These are phyloP conservation scores for Gallinago jamesoni DNA, from an alignment of 2,113 vertebrate genomes.

Conservation along the genomic window DNA sequence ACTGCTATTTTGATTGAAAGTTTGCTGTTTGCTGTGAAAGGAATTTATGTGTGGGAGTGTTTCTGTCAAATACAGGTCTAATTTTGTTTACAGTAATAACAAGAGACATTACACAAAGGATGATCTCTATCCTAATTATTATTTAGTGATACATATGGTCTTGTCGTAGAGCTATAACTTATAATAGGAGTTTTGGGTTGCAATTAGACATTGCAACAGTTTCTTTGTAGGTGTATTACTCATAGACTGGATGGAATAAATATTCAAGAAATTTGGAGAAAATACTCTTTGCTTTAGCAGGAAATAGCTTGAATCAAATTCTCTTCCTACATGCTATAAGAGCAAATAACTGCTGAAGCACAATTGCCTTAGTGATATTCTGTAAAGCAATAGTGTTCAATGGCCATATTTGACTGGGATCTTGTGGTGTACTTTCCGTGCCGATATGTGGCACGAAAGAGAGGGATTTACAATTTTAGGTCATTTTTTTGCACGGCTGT, in stretches of 20 bases:
- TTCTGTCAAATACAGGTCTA: conserved; percentile 23
- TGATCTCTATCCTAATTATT: conserved; percentile 33
- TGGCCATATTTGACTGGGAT: not conserved
- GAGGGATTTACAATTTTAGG: not conserved
- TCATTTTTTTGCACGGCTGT: fast-evolving
- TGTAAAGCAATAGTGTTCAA: not conserved
- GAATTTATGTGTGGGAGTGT: not conserved
- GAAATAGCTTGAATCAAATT: not conserved
- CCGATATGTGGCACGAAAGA: not conserved
- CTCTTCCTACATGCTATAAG: not conserved
- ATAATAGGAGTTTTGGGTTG: not conserved
- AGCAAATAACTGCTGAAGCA: not conserved
- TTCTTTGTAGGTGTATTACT: not conserved
- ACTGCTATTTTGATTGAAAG: not conserved
- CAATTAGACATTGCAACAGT: not conserved
- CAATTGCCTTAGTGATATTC: not conserved
- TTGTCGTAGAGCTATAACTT: not conserved
- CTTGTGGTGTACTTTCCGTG: not conserved
- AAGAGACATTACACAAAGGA: conserved; percentile 4
- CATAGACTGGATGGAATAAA: not conserved
- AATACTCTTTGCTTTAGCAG: not conserved
- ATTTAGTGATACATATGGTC: not conserved
- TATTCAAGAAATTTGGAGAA: not conserved
- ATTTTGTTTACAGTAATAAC: conserved; percentile 35
- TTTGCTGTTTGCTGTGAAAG: conserved; percentile 9